Conservation (phyloP, 2,113 vertebrate genomes). For the Notechis scutatus region DNA sequence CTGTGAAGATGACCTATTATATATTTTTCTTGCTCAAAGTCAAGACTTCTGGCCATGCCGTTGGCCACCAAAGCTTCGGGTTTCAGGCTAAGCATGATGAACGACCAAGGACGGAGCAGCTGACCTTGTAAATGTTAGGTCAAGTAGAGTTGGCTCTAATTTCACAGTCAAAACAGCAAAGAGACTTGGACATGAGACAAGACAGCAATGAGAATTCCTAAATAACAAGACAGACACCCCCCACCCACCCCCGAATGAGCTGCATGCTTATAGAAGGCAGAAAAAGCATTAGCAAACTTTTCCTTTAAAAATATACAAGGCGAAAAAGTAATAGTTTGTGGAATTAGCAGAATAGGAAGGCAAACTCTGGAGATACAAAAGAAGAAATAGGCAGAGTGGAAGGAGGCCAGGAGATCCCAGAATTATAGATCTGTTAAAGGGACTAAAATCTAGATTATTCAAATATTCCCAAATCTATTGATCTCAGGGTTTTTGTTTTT, state of each 20-base stretch:
- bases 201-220: constrained; percentile 37
- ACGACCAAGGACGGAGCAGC: constrained; percentile 50
- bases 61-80: constrained; percentile 64
- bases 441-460: neutral
- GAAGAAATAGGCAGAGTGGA: neutral
- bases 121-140: constrained; percentile 65
- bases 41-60: constrained; percentile 64
- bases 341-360: neutral
- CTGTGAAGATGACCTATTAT: neutral
- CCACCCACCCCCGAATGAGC: rapidly evolving
- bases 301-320: neutral
- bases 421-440: neutral
- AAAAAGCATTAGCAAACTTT: neutral
- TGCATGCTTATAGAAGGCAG: neutral
- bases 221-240: neutral
- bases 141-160: constrained; percentile 52
- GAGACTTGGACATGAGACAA: constrained; percentile 22
- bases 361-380: neutral
- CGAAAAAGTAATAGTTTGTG: too few species aligned
- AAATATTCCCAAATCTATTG: neutral
- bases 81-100: constrained; percentile 65
- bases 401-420: neutral
- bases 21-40: neutral
- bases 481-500: neutral
- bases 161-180: constrained; percentile 64